Conservation (phyloP, 2,888 invertebrate species). For the Netelia melanura region DNA sequence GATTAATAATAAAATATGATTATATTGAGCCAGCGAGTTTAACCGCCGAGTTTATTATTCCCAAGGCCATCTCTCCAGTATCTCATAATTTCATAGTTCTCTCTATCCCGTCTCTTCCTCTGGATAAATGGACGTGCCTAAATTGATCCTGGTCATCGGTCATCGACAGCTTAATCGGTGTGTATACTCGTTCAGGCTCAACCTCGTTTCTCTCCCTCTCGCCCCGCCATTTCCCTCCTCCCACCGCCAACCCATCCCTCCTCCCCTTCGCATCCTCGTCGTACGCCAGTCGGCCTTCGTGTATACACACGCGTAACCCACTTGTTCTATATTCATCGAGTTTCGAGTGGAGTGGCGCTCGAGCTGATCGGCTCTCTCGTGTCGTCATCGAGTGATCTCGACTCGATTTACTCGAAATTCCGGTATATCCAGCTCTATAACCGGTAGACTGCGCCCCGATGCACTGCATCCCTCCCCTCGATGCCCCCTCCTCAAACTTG, state of each 20-base stretch:
- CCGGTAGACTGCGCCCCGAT: constrained; percentile 30
- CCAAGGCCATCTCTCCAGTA: neutral
- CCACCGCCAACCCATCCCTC: neutral
- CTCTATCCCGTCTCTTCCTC: neutral
- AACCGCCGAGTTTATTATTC: constrained; percentile 35
- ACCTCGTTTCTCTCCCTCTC: constrained; percentile 2
- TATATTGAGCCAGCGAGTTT: constrained; percentile 17
- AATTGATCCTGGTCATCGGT: constrained; percentile 51
- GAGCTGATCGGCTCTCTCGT: constrained; percentile 58
- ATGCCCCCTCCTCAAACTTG: constrained; percentile 17
- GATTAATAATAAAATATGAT: constrained; percentile 52
- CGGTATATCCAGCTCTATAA: constrained; percentile 33
- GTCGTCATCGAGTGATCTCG: constrained; percentile 67
- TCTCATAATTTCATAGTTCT: constrained; percentile 36
- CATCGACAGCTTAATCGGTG: constrained; percentile 56
- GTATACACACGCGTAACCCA: neutral
- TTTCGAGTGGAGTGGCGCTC: constrained; percentile 53
- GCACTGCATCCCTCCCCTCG: constrained; percentile 25
- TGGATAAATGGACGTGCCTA: constrained; percentile 24
- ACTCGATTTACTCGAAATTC: constrained; percentile 56
- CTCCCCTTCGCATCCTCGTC: too few relatives aligned
- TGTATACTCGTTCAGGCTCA: constrained; percentile 33
- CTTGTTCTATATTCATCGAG: constrained; percentile 60
- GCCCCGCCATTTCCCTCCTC: constrained; percentile 1
- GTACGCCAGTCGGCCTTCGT: neutral